Base-by-base conservation (phyloP, 2,113 vertebrate species). In the Dascyllus trimaculatus region DNA sequence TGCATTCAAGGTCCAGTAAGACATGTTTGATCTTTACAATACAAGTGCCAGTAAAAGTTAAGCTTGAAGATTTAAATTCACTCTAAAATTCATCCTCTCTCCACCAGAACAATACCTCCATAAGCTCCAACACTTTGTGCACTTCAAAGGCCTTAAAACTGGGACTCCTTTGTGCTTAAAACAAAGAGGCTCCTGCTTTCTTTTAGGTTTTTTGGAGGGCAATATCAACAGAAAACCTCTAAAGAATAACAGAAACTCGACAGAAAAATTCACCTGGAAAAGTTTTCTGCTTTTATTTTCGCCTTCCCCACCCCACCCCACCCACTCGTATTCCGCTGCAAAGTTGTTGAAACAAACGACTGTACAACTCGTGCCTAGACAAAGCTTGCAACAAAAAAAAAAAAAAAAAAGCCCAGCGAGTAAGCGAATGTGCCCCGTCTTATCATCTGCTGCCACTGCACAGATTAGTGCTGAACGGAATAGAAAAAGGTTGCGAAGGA, bases 61-160 rank as follows among this genome's bases (percentile, higher is more conserved):
- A 92, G 87, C 88, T 86, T 49, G 35, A 69, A 91, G 90, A 91
- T 91, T 92, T 82, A 81, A 91, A 92, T 93, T 92, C 69, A 90
- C 89, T 93, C 91, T 85, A 85, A 89, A 91, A 93, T 92, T 90
- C 89, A 90, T 90, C 82, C 79, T 71, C 85, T 77, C 72, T 73
- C 81, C 65, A 78, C 64, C 66, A 82, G 86, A 92, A 92, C 89
- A 92, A 86, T 88, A 85, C 85, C 87, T 88, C 80, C 35, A 52
- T 93, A 93, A 94, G 91, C 92, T 84, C 81, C 49, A 66, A 89
- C 90, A 93, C 91, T 93, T 93, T 93, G 89, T 92, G 92, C 73
- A 89, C 93, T 93, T 95, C 93, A 95, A 94, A 93, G 90, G 83
- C 81, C 54, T 74, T 81, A 88, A 92, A 83, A 82, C 90, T 48